Base-by-base conservation (phyloP, 1,140 invertebrate species). In the Drosophila saltans region DNA sequence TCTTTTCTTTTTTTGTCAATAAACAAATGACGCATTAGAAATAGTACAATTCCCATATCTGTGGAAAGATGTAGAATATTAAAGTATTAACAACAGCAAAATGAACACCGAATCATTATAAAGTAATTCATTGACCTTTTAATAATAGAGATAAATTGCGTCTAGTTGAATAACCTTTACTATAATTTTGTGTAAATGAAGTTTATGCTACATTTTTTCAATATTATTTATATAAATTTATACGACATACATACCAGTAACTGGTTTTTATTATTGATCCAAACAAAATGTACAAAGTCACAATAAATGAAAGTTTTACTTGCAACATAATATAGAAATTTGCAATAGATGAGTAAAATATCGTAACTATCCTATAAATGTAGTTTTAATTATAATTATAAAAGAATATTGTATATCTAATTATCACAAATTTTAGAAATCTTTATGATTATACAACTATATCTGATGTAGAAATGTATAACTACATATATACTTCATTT, bases 21-120 rank as follows among this genome's bases (percentile, higher is more conserved):
- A 77, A 77, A 77, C 39, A 77, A 70, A 77, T 77, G 74, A 61
- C 74, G 74, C 74, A 77, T 76, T 70, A 76, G 43, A 26, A 56
- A 60, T 65, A 70, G 66, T 48, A 56, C 63, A 7, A 28, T 52
- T 52, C 21, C 8, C 0, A 52, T 26, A 26, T 77, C 55, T 65
- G 45, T 59, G 73, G 8, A 76, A 76, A 39, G 41, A 5, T 28
- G 16, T 56, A 45, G 60, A 69, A 59, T 40, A 30, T 52, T 36
- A 6, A 36, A 36, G 41, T 43, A 43, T 33, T 33, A 8, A 5
- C 24, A 58, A 60, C 10, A 58, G 6, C n/a, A 58, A 24, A 5
- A 48, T 24, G 21, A 2, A 45, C 7, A 45, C 6, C 21, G 16
- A 24, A 48, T 26, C 3, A 26, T 52, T 52, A 9, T 10, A 26